A percentile compares a stretch with the other conserved stretches of the same genome.
Conservation (phyloP, 2,113 vertebrate genomes). For the Leptosomus discolor region DNA sequence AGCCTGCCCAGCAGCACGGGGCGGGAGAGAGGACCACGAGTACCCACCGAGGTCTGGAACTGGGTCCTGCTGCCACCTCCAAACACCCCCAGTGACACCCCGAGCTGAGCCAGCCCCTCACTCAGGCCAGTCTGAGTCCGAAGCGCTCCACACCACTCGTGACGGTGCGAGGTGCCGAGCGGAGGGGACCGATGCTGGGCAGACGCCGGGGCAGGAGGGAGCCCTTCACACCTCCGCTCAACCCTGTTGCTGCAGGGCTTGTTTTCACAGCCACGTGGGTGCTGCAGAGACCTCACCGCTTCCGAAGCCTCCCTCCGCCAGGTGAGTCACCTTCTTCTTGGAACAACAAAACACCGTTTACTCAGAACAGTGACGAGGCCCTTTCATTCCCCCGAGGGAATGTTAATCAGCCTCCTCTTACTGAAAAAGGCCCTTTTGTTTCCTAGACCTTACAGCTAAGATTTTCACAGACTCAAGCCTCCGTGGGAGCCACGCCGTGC, state of each 20-base stretch:
- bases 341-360: not conserved
- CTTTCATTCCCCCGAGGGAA: not conserved
- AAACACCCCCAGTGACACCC: not conserved
- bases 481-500: accelerated
- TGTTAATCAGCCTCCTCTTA: conserved; percentile 6
- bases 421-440: not conserved
- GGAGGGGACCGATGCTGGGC: not conserved
- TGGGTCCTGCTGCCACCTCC: not conserved
- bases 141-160: accelerated
- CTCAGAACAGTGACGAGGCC: conserved; percentile 1
- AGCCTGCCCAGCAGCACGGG: accelerated
- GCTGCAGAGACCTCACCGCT: not conserved
- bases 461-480: not conserved
- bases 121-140: too few relatives aligned
- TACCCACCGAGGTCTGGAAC: not conserved
- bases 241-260: accelerated
- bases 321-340: conserved; percentile 45
- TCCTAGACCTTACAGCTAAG: not conserved
- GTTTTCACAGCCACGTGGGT: not conserved
- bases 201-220: not conserved
- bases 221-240: not conserved
- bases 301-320: not conserved
- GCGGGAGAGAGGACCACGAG: not conserved
- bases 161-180: accelerated
- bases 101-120: not conserved